Evolutionary conservation across 2,797 vertebrate species (phyloP).

Genomic region (Vireo griseus): DNA sequence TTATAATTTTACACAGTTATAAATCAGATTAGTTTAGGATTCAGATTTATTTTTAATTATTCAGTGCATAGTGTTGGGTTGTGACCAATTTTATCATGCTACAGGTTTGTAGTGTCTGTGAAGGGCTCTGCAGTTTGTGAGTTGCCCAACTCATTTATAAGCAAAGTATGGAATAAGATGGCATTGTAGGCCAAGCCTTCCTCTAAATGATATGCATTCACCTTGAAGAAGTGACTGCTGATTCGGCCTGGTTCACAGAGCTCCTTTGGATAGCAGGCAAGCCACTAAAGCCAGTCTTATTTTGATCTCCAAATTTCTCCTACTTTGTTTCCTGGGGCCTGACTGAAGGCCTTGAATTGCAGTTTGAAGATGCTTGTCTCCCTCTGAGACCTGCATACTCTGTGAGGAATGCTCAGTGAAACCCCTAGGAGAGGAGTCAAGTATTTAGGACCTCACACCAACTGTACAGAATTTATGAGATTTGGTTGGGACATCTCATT

Average conservation of each 20-base stretch:
- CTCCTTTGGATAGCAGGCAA: neutral
- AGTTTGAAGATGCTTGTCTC: neutral
- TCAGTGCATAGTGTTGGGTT: neutral
- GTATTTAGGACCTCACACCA: neutral
- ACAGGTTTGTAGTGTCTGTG: neutral
- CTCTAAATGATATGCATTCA: neutral
- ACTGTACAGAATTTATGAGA: neutral
- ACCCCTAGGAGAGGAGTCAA: neutral
- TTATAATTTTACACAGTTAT: neutral
- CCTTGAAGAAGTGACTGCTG: neutral
- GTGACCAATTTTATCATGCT: neutral
- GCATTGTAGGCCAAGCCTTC: neutral
- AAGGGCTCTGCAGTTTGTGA: neutral
- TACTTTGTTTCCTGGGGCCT: neutral
- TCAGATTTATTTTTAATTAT: neutral
- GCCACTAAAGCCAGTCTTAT: neutral
- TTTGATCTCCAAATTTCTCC: neutral
- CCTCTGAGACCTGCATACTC: rapidly evolving
- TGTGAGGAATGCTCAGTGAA: neutral
- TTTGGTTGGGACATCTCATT: neutral
- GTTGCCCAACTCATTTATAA: neutral
- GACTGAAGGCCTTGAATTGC: neutral
- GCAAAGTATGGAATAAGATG: neutral
- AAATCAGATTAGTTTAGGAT: neutral
- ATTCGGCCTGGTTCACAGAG: neutral